phyloP scores from a whole-genome alignment of 2,113 vertebrate genomes.

The Rhinolophus sinicus region DNA sequence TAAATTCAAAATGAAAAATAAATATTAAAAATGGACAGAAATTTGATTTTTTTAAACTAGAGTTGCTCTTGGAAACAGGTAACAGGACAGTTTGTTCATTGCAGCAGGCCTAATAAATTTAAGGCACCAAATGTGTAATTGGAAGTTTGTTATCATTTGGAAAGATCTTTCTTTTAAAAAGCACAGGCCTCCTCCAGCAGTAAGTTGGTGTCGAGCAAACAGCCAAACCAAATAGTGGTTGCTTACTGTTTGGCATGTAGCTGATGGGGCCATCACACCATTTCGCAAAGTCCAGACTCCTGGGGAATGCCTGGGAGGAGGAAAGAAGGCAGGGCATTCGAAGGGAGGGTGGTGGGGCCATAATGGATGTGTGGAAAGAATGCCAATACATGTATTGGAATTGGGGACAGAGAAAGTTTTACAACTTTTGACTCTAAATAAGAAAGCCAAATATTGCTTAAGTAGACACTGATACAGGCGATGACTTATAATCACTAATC shows the following conservation, averaged over 20 bases:
- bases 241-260: conserved; percentile 52
- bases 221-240: conserved; percentile 63
- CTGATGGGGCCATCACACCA: background rate
- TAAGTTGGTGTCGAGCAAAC: conserved; percentile 45
- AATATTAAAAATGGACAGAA: conserved; percentile 53
- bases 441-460: conserved; percentile 1
- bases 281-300: conserved; percentile 36
- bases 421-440: conserved; percentile 12
- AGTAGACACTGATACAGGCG: background rate
- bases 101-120: conserved; percentile 41
- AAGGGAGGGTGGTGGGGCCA: background rate
- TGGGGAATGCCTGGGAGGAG: background rate
- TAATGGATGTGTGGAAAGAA: background rate
- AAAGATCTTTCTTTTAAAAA: conserved; percentile 54
- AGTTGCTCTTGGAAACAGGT: conserved; percentile 56
- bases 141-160: conserved; percentile 73
- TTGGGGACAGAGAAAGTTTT: background rate
- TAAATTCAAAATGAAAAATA: conserved; percentile 52
- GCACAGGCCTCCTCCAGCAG: background rate
- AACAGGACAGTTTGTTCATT: conserved; percentile 56
- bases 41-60: conserved; percentile 40
- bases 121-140: conserved; percentile 57
- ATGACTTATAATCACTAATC: background rate
- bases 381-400: background rate
- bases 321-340: too few relatives aligned